phyloP scores from a whole-genome alignment of 2,113 vertebrate genomes.

The Procavia capensis region DNA sequence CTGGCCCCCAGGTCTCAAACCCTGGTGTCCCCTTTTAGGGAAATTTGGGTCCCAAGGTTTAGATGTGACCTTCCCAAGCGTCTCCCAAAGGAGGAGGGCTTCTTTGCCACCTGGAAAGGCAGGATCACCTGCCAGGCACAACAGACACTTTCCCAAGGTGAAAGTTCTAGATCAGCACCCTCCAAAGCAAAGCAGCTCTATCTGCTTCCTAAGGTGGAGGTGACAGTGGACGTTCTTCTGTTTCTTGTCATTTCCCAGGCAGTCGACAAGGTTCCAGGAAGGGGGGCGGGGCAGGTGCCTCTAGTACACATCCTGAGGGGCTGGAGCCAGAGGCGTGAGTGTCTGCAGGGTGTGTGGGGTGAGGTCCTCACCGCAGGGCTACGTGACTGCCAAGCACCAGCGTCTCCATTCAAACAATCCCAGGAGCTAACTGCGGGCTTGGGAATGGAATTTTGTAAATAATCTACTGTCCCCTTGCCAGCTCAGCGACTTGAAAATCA shows the following conservation, averaged over 20 bases:
- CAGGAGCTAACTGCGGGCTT: neutral
- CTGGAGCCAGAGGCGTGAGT: rapidly evolving
- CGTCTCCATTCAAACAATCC: neutral
- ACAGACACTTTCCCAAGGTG: neutral
- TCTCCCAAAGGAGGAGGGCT: neutral
- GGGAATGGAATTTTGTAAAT: neutral
- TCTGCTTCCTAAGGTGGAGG: neutral
- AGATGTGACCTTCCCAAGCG: neutral
- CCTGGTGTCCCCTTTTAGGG: neutral
- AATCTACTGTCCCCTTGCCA: neutral
- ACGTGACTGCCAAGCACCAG: too few relatives aligned
- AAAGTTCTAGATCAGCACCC: neutral
- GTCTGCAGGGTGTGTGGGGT: rapidly evolving
- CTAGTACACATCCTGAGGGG: rapidly evolving
- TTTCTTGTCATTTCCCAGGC: neutral
- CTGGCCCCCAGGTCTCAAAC: neutral
- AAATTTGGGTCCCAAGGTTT: neutral
- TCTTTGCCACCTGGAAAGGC: neutral
- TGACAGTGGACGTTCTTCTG: neutral
- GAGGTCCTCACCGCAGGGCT: too few relatives aligned
- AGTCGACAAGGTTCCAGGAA: neutral
- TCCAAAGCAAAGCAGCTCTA: neutral
- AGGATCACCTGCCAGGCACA: neutral
- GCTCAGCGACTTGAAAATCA: neutral
- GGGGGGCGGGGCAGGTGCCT: neutral